phyloP scores from a whole-genome alignment of 2,113 vertebrate species.

The Leucopternis melanops region DNA sequence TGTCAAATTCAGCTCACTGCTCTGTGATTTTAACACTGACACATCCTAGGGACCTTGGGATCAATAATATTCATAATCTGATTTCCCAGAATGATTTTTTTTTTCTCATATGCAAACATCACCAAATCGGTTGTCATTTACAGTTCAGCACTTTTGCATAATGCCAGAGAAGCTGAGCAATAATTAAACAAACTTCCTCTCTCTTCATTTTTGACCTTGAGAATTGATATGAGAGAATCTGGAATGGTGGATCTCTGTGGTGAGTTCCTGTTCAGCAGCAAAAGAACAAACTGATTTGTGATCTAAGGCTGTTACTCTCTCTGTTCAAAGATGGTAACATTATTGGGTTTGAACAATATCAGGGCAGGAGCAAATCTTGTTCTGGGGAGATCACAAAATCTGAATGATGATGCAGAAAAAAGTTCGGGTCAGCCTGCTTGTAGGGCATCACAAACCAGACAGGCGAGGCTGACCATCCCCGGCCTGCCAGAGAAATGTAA shows the following conservation, averaged over 20 bases:
- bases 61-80: conserved; percentile 27
- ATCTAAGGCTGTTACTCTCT: background rate
- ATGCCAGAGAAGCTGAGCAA: background rate
- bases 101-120: background rate
- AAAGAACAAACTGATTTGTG: background rate
- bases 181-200: background rate
- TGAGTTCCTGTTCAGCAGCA: background rate
- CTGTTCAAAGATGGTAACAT: background rate
- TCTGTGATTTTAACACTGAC: background rate
- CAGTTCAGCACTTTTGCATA: background rate
- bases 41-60: background rate
- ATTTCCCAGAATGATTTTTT: conserved; percentile 30
- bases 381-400: background rate
- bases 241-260: background rate
- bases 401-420: background rate
- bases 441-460: background rate
- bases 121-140: background rate
- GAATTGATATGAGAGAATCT: background rate
- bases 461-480: background rate
- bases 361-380: background rate
- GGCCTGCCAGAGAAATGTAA: background rate
- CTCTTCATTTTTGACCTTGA: background rate
- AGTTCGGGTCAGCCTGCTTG: background rate
- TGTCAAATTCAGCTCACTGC: background rate
- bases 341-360: background rate